phyloP scores from a whole-genome alignment of 2,797 vertebrate species.

The Chaunax sp. region DNA sequence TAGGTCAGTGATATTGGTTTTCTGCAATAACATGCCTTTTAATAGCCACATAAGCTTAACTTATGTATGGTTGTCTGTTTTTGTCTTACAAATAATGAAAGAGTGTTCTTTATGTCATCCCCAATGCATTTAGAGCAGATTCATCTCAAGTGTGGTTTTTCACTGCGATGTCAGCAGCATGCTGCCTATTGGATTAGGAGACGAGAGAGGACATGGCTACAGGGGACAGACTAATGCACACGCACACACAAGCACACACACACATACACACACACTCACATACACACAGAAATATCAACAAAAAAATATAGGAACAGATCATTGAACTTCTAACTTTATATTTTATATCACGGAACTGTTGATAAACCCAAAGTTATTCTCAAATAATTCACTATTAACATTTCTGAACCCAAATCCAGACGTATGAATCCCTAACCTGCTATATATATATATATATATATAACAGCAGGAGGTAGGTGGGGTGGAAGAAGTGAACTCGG shows the following conservation, averaged over 20 bases:
- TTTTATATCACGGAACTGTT: slow-evolving; percentile 19
- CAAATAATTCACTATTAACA: slow-evolving; percentile 50
- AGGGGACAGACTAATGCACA: slow-evolving; percentile 35
- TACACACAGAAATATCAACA: slow-evolving; percentile 33
- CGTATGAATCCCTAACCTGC: slow-evolving; percentile 27
- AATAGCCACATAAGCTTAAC: slow-evolving; percentile 17
- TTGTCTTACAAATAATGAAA: slow-evolving; percentile 59
- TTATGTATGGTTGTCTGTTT: slow-evolving; percentile 41
- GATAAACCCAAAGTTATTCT: slow-evolving; percentile 37
- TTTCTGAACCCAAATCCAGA: slow-evolving; percentile 38
- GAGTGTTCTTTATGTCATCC: slow-evolving; percentile 71
- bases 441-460: slow-evolving; percentile 17
- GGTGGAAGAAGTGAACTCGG: slow-evolving; percentile 29
- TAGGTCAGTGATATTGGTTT: slow-evolving; percentile 47
- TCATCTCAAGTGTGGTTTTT: slow-evolving; percentile 56
- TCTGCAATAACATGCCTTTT: slow-evolving; percentile 29
- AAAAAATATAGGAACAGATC: slow-evolving; percentile 25
- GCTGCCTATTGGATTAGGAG: slow-evolving; percentile 71
- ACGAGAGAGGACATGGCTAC: slow-evolving; percentile 50
- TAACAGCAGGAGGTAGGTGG: slow-evolving; percentile 52
- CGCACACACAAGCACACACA: slow-evolving; percentile 10
- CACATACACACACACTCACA: slow-evolving; percentile 11
- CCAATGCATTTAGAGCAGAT: slow-evolving; percentile 74
- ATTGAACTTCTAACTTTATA: slow-evolving; percentile 29
- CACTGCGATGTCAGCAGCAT: slow-evolving; percentile 58